These are phyloP conservation scores for Antrozous pallidus DNA, from an alignment of 2,797 vertebrate species.

Conservation along the genomic window DNA sequence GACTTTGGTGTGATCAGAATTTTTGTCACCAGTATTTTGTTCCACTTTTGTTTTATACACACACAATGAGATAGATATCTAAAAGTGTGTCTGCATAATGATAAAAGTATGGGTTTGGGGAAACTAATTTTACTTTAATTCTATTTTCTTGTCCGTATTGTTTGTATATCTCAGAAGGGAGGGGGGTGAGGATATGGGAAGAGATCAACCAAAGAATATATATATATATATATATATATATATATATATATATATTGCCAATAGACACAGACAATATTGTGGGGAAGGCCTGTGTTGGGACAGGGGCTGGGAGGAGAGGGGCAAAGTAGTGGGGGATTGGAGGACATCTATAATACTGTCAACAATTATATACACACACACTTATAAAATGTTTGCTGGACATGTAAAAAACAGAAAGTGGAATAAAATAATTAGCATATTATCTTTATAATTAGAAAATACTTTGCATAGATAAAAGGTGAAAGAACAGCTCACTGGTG, in stretches of 20 bases:
- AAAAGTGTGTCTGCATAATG: neutral
- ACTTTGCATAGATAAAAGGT: neutral
- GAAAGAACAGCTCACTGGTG: neutral
- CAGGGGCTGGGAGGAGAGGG: no score
- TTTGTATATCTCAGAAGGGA: neutral
- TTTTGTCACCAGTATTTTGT: neutral
- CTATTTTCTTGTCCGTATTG: neutral
- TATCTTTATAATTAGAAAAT: slow-evolving; percentile 14
- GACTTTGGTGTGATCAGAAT: neutral
- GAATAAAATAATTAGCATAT: neutral
- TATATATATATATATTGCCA: no score
- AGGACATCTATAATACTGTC: no score
- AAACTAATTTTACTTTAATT: neutral
- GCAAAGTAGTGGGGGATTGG: no score
- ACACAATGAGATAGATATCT: neutral
- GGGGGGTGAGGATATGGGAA: no score
- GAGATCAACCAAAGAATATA: no score
- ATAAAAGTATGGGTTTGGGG: neutral
- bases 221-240: no score
- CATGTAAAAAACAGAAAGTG: no score
- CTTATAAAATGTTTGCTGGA: no score
- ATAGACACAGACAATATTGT: no score
- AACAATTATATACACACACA: no score
- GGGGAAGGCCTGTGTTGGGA: no score
- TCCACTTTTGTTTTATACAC: neutral